Conservation (phyloP, 2,888 invertebrate species). For the Xestia rhomboidea region DNA sequence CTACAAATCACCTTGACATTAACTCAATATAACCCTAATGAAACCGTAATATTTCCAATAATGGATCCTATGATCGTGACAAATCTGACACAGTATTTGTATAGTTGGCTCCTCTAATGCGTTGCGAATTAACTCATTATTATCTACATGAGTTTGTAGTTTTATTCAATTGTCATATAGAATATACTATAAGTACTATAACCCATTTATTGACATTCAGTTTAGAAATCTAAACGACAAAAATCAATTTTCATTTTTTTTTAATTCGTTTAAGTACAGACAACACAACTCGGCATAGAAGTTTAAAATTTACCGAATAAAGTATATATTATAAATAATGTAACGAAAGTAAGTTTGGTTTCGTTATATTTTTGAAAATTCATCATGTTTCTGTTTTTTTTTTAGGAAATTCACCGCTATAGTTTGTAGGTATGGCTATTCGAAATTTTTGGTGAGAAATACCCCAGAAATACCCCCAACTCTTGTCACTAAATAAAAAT, state of each 20-base stretch:
- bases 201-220: background rate
- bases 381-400: too few relatives aligned
- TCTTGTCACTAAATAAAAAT: background rate
- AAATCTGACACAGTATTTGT: constrained; percentile 40
- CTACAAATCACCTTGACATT: constrained; percentile 13
- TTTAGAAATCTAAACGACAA: background rate
- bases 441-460: background rate
- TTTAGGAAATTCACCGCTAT: background rate
- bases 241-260: too few relatives aligned
- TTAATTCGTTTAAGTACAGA: too few relatives aligned
- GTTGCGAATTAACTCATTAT: constrained; percentile 28
- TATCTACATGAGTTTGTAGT: constrained; percentile 8
- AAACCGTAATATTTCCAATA: constrained; percentile 16
- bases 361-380: too few relatives aligned
- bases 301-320: background rate
- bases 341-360: too few relatives aligned
- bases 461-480: background rate
- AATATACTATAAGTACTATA: background rate
- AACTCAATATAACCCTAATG: constrained; percentile 28
- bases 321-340: background rate
- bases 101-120: constrained; percentile 26
- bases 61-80: constrained; percentile 38
- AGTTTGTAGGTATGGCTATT: background rate
- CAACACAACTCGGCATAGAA: background rate
- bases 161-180: constrained; percentile 4